Percentiles rank a stretch among this genome's conserved stretches.
Evolutionary conservation across 2,797 vertebrate genomes (phyloP).

Genomic region (Rhynchonycteris naso): DNA sequence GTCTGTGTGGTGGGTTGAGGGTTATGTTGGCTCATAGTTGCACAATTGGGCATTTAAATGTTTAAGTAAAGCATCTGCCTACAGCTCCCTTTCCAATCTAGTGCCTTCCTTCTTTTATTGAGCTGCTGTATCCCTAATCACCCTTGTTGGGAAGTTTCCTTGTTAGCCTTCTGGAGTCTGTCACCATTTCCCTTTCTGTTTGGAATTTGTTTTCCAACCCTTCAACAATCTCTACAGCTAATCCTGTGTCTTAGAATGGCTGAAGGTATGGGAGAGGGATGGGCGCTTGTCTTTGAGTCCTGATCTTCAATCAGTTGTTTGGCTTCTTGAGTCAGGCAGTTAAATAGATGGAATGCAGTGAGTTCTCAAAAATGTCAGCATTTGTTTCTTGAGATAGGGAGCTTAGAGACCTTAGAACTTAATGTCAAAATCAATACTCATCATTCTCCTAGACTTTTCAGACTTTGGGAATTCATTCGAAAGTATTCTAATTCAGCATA

Average conservation of each 20-base stretch:
- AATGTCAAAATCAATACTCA: background rate
- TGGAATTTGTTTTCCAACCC: background rate
- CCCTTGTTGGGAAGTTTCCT: background rate
- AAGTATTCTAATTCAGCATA: background rate
- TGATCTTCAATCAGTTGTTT: background rate
- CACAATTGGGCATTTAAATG: background rate
- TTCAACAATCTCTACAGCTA: background rate
- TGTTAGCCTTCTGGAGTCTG: background rate
- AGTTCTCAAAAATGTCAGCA: background rate
- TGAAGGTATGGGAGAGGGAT: background rate
- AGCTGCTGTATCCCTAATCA: background rate
- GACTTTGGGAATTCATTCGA: background rate
- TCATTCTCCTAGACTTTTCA: background rate
- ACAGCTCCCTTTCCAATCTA: background rate
- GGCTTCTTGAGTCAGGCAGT: background rate
- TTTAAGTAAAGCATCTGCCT: background rate
- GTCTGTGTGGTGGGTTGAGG: background rate
- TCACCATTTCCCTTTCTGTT: background rate
- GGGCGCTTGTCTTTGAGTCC: background rate
- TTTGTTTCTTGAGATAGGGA: background rate
- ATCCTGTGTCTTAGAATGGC: background rate
- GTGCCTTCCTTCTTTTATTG: slow-evolving; percentile 61
- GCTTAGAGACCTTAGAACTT: too few relatives aligned
- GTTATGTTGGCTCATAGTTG: background rate
- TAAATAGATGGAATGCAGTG: background rate